A percentile compares a stretch with the other conserved stretches of the same genome.
phyloP scores from a whole-genome alignment of 1,140 invertebrate species.

The Calephelis nemesis region DNA sequence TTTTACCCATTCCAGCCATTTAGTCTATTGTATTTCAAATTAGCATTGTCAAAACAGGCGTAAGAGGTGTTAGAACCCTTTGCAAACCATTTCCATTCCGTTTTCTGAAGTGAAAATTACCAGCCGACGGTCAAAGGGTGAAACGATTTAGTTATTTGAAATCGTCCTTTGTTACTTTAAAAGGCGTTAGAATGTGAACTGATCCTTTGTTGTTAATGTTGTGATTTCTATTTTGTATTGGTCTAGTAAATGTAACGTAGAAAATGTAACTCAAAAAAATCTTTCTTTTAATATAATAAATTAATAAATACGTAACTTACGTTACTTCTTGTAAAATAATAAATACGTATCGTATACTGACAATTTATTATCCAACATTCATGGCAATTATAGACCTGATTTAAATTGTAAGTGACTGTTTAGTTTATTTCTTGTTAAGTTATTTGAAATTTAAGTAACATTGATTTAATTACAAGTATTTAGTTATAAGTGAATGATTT shows the following conservation, averaged over 20 bases:
- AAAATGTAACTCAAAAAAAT: too few species aligned
- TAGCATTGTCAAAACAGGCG: constrained; percentile 29
- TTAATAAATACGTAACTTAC: too few species aligned
- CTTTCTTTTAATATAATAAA: too few species aligned
- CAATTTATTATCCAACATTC: too few species aligned
- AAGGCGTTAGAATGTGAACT: constrained; percentile 72
- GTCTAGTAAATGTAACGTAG: not conserved
- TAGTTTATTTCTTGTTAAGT: too few species aligned
- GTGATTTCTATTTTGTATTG: constrained; percentile 59
- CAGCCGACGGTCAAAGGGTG: constrained; percentile 73
- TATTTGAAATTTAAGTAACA: too few species aligned
- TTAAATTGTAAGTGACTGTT: too few species aligned
- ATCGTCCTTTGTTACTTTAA: constrained; percentile 74
- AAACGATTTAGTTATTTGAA: constrained; percentile 74
- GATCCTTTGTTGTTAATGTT: constrained; percentile 71
- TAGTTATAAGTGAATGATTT: too few species aligned
- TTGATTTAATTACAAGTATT: too few species aligned
- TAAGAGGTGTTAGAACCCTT: constrained; percentile 44
- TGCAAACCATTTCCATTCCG: constrained; percentile 68
- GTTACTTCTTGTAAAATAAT: too few species aligned
- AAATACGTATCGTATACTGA: too few species aligned
- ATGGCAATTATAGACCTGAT: too few species aligned
- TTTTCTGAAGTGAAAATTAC: constrained; percentile 74
- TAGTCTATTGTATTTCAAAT: constrained; percentile 21
- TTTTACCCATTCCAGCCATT: not conserved